Base-by-base conservation (phyloP, 2,797 vertebrate genomes). In the Crocidura indochinensis region DNA sequence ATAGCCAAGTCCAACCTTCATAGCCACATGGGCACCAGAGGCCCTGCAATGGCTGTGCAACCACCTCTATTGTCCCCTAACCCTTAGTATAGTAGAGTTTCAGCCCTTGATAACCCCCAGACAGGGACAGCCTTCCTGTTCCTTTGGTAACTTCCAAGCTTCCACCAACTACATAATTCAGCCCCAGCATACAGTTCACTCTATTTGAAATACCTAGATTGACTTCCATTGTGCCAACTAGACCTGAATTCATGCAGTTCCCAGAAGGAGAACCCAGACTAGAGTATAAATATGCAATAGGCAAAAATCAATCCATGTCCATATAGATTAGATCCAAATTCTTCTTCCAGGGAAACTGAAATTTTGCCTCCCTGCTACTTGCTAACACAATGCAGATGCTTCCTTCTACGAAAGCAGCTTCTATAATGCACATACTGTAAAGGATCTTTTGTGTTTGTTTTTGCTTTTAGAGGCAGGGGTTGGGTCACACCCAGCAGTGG, bases 91-190 rank as follows among this genome's bases (percentile, higher is more conserved):
- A 38, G 38, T 38, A 38, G 38, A 8, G 26, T 64, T 22, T 0
- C 12, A 67, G 56, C 51, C 51, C 51, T 51, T 51, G 51, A 3
- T 15, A 51, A 10, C 51, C 51, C 51, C 51, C 51, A 2, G 51
- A 51, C 51, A 51, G 1, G 2, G 8, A 10, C 2, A 19, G n/a
- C 8, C 67, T 51, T 2, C 0, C 4, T 11, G 26, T 22, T 5
- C 24, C 4, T 6, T 0, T 14, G 49, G 17, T 19, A 49, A 19
- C 64, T 10, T 56, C 64, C 17, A 46, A 19, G 11, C 49, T 31
- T 64, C 44, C 19, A 46, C 20, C 27, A 53, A 7, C 53, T 29
- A 24, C 8, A 17, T 22, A 53, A 56, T 31, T 27, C 68, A 27
- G 31, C 47, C 27, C n/a, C 10, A 12, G 7, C 1, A 31, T 47